Evolutionary conservation across 2,888 invertebrate genomes (phyloP).

Genomic region (Eumerus sabulonum): DNA sequence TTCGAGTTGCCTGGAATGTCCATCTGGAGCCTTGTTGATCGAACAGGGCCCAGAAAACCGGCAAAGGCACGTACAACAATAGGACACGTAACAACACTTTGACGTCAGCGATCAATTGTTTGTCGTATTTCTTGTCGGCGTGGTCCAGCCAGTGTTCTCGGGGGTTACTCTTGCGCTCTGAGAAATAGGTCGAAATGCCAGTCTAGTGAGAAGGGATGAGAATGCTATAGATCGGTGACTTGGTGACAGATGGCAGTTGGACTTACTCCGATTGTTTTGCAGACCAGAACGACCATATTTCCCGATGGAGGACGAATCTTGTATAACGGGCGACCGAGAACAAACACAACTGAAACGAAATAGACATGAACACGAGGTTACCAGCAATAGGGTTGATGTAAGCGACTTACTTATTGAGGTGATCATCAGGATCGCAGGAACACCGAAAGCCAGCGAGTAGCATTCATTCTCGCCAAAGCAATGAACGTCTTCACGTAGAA

Average conservation of each 20-base stretch:
- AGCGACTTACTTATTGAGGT: constrained; percentile 83
- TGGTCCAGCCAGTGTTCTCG: constrained; percentile 93
- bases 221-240: background rate
- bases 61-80: constrained; percentile 90
- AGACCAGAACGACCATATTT: constrained; percentile 84
- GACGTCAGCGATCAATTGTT: constrained; percentile 86
- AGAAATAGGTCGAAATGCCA: constrained; percentile 78
- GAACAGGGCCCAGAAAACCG: constrained; percentile 95
- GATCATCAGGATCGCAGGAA: constrained; percentile 87
- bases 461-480: constrained; percentile 85
- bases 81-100: constrained; percentile 88
- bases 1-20: constrained; percentile 94
- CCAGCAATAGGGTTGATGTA: background rate
- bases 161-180: constrained; percentile 79
- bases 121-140: constrained; percentile 87
- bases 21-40: constrained; percentile 96
- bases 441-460: constrained; percentile 87
- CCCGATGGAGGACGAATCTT: constrained; percentile 84
- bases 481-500: constrained; percentile 84
- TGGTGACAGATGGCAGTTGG: constrained; percentile 1
- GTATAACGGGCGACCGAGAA: constrained; percentile 83
- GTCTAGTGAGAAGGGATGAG: constrained; percentile 79
- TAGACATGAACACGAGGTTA: background rate
- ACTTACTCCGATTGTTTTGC: constrained; percentile 84
- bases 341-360: constrained; percentile 83